Conservation (phyloP, 2,888 invertebrate genomes). For the Lepidochrysops patricia region DNA sequence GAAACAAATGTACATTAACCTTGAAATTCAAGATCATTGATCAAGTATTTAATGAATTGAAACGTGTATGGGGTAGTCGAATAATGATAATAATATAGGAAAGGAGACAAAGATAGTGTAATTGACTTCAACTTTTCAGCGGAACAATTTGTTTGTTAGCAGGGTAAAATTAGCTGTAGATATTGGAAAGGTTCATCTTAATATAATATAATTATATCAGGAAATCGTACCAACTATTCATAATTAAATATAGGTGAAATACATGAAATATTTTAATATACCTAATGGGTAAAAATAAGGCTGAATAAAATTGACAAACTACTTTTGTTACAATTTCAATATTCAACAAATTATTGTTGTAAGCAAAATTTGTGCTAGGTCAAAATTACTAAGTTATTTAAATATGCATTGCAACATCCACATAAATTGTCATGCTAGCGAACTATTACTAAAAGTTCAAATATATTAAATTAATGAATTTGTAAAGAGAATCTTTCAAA, state of each 20-base stretch:
- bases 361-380: not conserved
- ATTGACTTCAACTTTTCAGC: constrained; percentile 29
- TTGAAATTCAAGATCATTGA: not conserved
- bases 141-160: constrained; percentile 30
- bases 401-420: not conserved
- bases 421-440: not conserved
- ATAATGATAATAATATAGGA: not conserved
- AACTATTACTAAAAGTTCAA: not conserved
- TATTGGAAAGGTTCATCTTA: constrained; percentile 9
- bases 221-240: constrained; percentile 1
- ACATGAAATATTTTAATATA: not conserved
- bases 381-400: not conserved
- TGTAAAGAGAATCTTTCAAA: not conserved
- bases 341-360: not conserved
- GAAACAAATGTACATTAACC: not conserved
- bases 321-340: not conserved
- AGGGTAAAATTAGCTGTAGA: constrained; percentile 29
- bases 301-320: not conserved
- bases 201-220: not conserved
- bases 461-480: not conserved
- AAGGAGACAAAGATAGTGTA: constrained; percentile 19
- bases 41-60: not conserved
- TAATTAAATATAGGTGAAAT: too few relatives aligned
- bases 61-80: not conserved
- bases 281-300: not conserved